Conservation (phyloP, 2,113 vertebrate genomes). For the Oryzias woworae region DNA sequence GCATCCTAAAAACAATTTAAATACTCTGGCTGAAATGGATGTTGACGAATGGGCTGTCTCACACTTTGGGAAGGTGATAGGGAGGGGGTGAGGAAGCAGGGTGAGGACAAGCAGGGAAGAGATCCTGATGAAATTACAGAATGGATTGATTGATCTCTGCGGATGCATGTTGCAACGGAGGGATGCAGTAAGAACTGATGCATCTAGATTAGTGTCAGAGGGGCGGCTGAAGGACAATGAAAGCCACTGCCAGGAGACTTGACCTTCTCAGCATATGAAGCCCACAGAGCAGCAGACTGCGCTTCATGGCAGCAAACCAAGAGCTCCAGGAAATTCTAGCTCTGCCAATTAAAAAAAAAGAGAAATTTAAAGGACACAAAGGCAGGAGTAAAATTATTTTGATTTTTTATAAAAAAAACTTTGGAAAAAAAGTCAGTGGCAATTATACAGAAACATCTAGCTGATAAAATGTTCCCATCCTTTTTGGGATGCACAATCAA, state of each 20-base stretch:
- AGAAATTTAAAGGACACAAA: conserved; percentile 17
- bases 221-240: conserved; percentile 73
- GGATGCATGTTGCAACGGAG: conserved; percentile 54
- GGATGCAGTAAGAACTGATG: conserved; percentile 71
- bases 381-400: conserved; percentile 25
- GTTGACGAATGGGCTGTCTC: conserved; percentile 67
- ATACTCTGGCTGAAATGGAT: conserved; percentile 47
- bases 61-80: conserved; percentile 17
- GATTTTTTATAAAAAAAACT: not conserved
- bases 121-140: conserved; percentile 73
- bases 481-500: too few species aligned
- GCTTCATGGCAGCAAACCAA: conserved; percentile 49
- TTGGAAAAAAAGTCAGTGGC: not conserved
- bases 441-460: not conserved
- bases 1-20: conserved; percentile 63
- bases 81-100: not conserved
- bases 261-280: conserved; percentile 70
- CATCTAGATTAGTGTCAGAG: conserved; percentile 75
- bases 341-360: conserved; percentile 28
- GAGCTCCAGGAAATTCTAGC: conserved; percentile 54
- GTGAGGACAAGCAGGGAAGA: conserved; percentile 22
- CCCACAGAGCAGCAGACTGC: conserved; percentile 34
- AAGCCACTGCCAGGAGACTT: conserved; percentile 59
- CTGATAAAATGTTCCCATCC: too few species aligned
- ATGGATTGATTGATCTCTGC: conserved; percentile 74